Evolutionary conservation across 1,140 invertebrate genomes (phyloP), one percentile per base, ranked within the genome.

Genomic region (Bradysia coprophila): DNA sequence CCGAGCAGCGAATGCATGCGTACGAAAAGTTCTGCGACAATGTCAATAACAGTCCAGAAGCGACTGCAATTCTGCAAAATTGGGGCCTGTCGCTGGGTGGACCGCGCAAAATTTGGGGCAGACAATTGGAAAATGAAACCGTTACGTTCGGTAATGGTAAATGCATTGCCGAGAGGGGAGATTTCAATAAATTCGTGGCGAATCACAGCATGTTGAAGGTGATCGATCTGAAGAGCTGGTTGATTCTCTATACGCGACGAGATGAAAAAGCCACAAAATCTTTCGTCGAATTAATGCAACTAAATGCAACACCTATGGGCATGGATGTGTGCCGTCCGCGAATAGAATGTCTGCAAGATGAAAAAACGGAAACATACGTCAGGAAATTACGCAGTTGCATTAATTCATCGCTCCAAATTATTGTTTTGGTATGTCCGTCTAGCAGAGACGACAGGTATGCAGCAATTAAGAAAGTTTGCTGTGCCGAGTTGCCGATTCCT

Each of bases 391-490:
- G 69, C 21, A 57, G 56, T 3, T 49, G 52, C 18, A 64, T 66
- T 21, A 50, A 53, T 5, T 39, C 51, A 0, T 33, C 60, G 5
- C 46, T 78, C 3, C 74, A 89, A 59, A 61, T 91, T 4, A 69
- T 85, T 0, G 77, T 92, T 0, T 66, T 77, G 1, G 77, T 97
- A 38, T 82, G 83, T 49, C 87, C 90, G 0, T 77, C 75, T 0
- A 65, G 69, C 16, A 64, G 90, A 41, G 80, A 85, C 46, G 91
- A 96, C 55, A 64, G 86, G 18, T 97, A 96, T 53, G 64, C 74
- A 3, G 78, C 84, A 1, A 75, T 96, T 1, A 96, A 96, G 62
- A 87, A 80, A 54, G 61, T 90, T 1, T 92, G 88, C 52, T 91
- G 84, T 51, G 65, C 76, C 10, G 81, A 92, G 42, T 66, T 68